Percentiles rank a stretch among this genome's conserved stretches.
phyloP scores from a whole-genome alignment of 2,888 invertebrate species.

The Drosophila meridionalis region DNA sequence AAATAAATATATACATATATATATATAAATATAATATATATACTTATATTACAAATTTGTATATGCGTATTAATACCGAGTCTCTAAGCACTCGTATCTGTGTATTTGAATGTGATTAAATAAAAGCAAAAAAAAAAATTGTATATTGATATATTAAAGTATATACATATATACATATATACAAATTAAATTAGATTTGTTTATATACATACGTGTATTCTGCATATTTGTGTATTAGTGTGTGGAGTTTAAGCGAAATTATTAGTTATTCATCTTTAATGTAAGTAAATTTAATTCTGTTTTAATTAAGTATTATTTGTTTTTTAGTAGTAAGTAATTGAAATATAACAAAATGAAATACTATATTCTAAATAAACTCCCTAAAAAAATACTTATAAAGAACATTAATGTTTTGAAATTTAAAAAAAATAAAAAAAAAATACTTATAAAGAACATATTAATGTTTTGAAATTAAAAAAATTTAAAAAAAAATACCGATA shows the following conservation, averaged over 20 bases:
- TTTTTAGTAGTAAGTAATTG: no score
- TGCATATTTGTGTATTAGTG: constrained; percentile 13
- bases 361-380: background rate
- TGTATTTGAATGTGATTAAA: constrained; percentile 34
- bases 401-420: no score
- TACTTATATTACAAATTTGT: constrained; percentile 17
- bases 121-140: constrained; percentile 18
- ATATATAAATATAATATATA: constrained; percentile 11
- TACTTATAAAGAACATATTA: no score
- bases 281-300: constrained; percentile 23
- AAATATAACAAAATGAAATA: background rate
- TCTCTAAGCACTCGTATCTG: constrained; percentile 21
- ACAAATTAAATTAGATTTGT: constrained; percentile 17
- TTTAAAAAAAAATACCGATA: no score
- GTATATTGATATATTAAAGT: background rate
- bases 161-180: constrained; percentile 14
- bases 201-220: constrained; percentile 12
- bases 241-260: constrained; percentile 1
- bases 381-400: no score
- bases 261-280: constrained; percentile 2
- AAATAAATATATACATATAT: background rate
- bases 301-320: background rate
- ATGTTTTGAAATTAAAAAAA: no score
- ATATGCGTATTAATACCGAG: constrained; percentile 36
- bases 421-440: no score